Conservation (phyloP, 2,113 vertebrate genomes). For the Chascanopsetta lugubris region DNA sequence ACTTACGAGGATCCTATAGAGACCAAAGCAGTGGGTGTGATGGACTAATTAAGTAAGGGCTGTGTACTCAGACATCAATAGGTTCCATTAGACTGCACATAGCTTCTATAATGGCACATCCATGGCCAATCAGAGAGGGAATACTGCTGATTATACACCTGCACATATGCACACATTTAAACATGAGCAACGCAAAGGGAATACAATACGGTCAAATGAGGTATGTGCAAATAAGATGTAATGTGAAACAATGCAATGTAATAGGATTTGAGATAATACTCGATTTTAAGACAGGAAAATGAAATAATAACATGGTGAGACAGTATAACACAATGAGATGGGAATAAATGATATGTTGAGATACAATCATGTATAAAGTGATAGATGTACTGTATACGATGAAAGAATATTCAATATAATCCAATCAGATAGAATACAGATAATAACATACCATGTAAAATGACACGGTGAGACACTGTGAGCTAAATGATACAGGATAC, state of each 20-base stretch:
- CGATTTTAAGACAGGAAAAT: no score
- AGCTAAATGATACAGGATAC: background rate
- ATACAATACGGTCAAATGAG: background rate
- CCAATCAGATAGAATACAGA: no score
- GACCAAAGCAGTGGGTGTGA: constrained; percentile 78
- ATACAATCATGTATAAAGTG: no score
- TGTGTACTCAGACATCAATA: constrained; percentile 79
- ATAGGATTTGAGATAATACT: no score
- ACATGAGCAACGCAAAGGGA: constrained; percentile 8
- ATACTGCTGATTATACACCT: constrained; percentile 73
- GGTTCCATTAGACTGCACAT: constrained; percentile 80
- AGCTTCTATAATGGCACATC: constrained; percentile 68
- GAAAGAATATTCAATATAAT: no score
- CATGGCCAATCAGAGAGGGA: constrained; percentile 64
- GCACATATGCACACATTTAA: constrained; percentile 50
- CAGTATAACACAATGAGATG: no score
- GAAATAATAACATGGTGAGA: no score
- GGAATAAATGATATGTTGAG: no score
- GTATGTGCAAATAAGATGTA: no score
- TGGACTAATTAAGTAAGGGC: constrained; percentile 77
- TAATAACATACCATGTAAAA: no score
- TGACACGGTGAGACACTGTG: background rate
- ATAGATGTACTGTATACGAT: no score
- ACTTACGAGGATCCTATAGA: constrained; percentile 71
- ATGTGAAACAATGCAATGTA: no score